These are phyloP conservation scores for Dicrostonyx torquatus DNA, from an alignment of 2,797 vertebrate species.

Conservation along the genomic window DNA sequence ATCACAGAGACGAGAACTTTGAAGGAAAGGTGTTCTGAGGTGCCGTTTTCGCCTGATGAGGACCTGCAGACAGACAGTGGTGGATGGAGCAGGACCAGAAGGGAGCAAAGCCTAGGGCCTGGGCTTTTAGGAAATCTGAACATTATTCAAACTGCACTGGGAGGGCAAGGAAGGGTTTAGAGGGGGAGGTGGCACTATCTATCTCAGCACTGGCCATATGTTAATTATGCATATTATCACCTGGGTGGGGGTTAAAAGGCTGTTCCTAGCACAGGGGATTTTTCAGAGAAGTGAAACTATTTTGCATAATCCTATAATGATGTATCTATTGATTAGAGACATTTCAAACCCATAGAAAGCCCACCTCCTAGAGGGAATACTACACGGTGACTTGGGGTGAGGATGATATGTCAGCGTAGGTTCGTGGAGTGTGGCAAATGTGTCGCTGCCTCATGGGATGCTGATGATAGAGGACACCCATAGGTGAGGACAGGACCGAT, in stretches of 20 bases:
- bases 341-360: not conserved
- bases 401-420: not conserved
- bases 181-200: not conserved
- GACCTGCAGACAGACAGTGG: not conserved
- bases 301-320: not conserved
- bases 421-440: not conserved
- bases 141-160: not conserved
- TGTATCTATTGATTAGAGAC: not conserved
- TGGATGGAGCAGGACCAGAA: not conserved
- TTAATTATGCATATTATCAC: not conserved
- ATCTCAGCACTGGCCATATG: not conserved
- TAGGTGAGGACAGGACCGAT: not conserved
- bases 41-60: not conserved
- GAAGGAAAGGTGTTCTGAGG: not conserved
- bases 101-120: not conserved
- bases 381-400: not conserved
- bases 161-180: not conserved
- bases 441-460: not conserved
- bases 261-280: slow-evolving; percentile 13
- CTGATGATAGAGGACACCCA: not conserved
- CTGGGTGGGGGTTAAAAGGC: slow-evolving; percentile 9
- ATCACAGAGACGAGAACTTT: not conserved
- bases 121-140: not conserved
- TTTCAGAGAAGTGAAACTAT: slow-evolving; percentile 51
- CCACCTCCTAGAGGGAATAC: not conserved